Percentiles rank a stretch among this genome's conserved stretches.
Evolutionary conservation across 2,797 vertebrate genomes (phyloP).

Genomic region (Poecilia picta): DNA sequence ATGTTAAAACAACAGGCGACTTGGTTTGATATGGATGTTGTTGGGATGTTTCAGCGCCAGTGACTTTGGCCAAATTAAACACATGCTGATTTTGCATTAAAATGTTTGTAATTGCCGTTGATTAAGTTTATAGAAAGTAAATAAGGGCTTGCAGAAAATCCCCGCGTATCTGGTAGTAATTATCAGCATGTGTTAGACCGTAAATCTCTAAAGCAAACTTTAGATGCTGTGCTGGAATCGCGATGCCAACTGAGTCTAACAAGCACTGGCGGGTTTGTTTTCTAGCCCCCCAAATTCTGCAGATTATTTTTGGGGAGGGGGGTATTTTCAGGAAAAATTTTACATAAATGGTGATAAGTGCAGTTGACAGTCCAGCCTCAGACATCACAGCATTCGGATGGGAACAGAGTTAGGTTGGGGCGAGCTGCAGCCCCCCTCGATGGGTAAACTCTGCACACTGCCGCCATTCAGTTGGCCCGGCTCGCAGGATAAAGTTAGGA

Average conservation of each 20-base stretch:
- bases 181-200: slow-evolving; percentile 17
- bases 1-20: slow-evolving; percentile 28
- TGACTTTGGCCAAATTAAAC: slow-evolving; percentile 49
- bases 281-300: not conserved
- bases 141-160: slow-evolving; percentile 16
- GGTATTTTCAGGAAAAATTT: not conserved
- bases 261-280: not conserved
- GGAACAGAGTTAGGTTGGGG: slow-evolving; percentile 60
- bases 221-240: not conserved
- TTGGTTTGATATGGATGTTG: slow-evolving; percentile 48
- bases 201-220: slow-evolving; percentile 9
- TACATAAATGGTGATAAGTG: slow-evolving; percentile 17
- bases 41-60: slow-evolving; percentile 56
- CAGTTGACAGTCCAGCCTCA: slow-evolving; percentile 46
- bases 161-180: slow-evolving; percentile 40
- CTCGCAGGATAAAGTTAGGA: slow-evolving; percentile 84
- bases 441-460: slow-evolving; percentile 83
- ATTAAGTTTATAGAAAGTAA: slow-evolving; percentile 26
- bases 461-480: slow-evolving; percentile 78
- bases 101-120: slow-evolving; percentile 62
- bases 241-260: slow-evolving; percentile 11
- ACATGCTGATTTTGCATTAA: slow-evolving; percentile 66
- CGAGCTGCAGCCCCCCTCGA: slow-evolving; percentile 54
- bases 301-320: not conserved
- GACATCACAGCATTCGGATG: slow-evolving; percentile 50